Conservation (phyloP, 2,888 invertebrate genomes). For the Rhamphomyia laevipes region DNA sequence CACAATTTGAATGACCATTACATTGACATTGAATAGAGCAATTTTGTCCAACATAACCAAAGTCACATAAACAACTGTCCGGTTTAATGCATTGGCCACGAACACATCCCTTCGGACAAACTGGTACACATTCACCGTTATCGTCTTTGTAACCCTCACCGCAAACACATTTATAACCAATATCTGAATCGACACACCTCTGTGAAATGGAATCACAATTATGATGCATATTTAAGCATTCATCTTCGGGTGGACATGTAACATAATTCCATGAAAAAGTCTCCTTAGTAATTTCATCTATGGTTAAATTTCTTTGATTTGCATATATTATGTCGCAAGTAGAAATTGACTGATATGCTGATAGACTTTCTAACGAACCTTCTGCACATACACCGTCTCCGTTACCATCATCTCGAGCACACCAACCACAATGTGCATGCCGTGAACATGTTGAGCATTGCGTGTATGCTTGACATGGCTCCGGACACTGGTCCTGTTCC, state of each 20-base stretch:
- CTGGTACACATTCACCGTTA: conserved; percentile 59
- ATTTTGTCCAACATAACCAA: conserved; percentile 89
- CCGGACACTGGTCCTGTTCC: conserved; percentile 64
- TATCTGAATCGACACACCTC: conserved; percentile 67
- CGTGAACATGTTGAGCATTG: conserved; percentile 80
- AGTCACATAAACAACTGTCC: conserved; percentile 77
- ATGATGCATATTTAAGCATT: conserved; percentile 84
- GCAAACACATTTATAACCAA: conserved; percentile 66
- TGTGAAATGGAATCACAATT: conserved; percentile 79
- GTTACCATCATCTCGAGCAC: conserved; percentile 53
- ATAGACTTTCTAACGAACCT: conserved; percentile 66
- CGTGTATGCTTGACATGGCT: conserved; percentile 67
- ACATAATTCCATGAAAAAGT: conserved; percentile 79
- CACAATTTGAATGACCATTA: conserved; percentile 88
- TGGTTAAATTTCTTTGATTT: conserved; percentile 30
- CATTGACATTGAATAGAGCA: conserved; percentile 91
- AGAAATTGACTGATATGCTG: conserved; percentile 44
- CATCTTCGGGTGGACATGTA: conserved; percentile 84
- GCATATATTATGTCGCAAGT: conserved; percentile 46
- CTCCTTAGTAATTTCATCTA: conserved; percentile 37
- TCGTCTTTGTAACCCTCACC: conserved; percentile 58
- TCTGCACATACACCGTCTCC: conserved; percentile 80
- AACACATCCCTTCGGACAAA: conserved; percentile 75
- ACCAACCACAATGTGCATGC: conserved; percentile 92
- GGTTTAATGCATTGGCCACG: conserved; percentile 75